Conservation (phyloP, 2,888 invertebrate genomes). For the Caenorhabditis afra region DNA sequence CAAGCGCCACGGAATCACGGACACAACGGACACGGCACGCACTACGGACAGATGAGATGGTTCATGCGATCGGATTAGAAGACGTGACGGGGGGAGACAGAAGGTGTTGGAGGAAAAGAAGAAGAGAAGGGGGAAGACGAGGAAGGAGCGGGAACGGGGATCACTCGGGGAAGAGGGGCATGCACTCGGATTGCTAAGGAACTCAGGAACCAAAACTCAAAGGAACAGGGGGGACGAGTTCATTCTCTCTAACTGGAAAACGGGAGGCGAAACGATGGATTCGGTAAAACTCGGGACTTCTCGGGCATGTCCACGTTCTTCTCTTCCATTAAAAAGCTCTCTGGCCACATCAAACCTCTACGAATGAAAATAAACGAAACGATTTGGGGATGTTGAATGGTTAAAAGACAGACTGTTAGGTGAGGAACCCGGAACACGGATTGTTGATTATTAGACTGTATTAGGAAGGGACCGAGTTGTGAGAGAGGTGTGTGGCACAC, state of each 20-base stretch:
- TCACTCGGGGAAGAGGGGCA: slow-evolving; percentile 33
- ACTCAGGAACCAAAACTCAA: slow-evolving; percentile 21
- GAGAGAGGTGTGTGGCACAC: slow-evolving; percentile 18
- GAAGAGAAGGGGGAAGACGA: slow-evolving; percentile 10
- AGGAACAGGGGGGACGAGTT: slow-evolving; percentile 11
- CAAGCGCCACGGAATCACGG: slow-evolving; percentile 54
- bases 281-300: slow-evolving; percentile 49
- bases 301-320: slow-evolving; percentile 7
- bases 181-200: slow-evolving; percentile 37
- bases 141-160: slow-evolving; percentile 11
- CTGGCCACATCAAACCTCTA: slow-evolving; percentile 19
- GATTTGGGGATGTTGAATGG: slow-evolving; percentile 1
- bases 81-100: slow-evolving; percentile 22
- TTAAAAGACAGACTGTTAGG: background rate
- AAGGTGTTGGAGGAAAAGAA: slow-evolving; percentile 22
- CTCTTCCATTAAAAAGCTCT: slow-evolving; percentile 4
- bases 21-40: slow-evolving; percentile 37
- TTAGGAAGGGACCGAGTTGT: background rate
- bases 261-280: slow-evolving; percentile 17
- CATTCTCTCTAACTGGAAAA: too few relatives aligned
- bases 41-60: slow-evolving; percentile 34
- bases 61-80: slow-evolving; percentile 24
- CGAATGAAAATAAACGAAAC: slow-evolving; percentile 21
- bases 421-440: background rate
- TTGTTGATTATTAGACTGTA: too few relatives aligned